phyloP scores from a whole-genome alignment of 92 coral and sea anemone species.

The Bergia puertoricense region DNA sequence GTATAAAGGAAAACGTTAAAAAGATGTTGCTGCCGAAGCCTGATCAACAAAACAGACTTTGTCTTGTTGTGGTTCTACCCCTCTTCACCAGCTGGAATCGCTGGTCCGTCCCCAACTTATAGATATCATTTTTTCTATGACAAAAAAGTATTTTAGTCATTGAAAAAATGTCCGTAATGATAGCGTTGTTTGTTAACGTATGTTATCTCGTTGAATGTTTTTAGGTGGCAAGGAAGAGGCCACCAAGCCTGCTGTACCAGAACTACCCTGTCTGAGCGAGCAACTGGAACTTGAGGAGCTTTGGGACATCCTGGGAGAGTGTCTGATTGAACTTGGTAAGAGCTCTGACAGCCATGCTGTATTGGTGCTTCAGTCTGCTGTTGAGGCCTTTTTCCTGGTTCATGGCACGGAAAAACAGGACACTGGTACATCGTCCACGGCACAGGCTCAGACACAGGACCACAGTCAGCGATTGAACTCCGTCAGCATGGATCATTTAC shows the following conservation, averaged over 20 bases:
- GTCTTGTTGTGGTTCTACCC: no score
- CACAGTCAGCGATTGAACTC: conserved; percentile 64
- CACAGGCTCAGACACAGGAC: conserved; percentile 59
- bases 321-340: conserved; percentile 89
- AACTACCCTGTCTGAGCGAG: conserved; percentile 80
- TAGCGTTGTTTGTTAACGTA: neutral
- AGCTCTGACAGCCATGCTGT: conserved; percentile 99
- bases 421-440: conserved; percentile 43
- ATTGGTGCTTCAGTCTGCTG: conserved; percentile 95
- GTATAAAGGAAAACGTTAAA: no score
- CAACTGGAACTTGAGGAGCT: conserved; percentile 88
- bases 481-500: conserved; percentile 57
- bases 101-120: no score
- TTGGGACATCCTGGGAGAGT: conserved; percentile 96
- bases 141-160: neutral
- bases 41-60: no score
- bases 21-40: no score
- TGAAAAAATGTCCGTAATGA: neutral
- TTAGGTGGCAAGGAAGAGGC: conserved; percentile 20
- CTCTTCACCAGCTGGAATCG: no score
- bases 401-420: conserved; percentile 95
- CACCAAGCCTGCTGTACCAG: conserved; percentile 55
- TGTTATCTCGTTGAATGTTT: neutral
- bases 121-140: neutral
- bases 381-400: conserved; percentile 96